Base-by-base conservation (phyloP, 2,888 invertebrate species). In the Leptopilina syphax region DNA sequence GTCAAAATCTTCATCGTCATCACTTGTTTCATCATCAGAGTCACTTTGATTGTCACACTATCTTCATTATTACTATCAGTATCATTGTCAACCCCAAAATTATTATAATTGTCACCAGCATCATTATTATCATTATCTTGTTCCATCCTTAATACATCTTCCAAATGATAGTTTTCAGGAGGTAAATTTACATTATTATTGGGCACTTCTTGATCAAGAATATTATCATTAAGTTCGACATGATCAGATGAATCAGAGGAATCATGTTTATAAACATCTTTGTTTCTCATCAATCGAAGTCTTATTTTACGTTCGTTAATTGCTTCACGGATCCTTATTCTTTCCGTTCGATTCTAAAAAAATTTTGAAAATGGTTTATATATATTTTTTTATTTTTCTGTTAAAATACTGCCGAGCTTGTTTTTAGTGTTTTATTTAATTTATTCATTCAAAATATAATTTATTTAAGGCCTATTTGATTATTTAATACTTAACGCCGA, bases 241-340 rank as follows among this genome's bases (percentile, higher is more conserved):
- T 60, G n/a, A 60, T 60, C n/a, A 60, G n/a, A 60, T 60, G 60
- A 60, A 60, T 60, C 60, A n/a, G 60, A 60, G 6, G 60, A 60
- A n/a, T 60, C 60, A 60, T 13, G 18, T 60, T 60, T 18, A n/a
- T 60, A 6, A 60, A 60, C 50, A 50, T 50, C 7, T 18, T 60
- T n/a, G 12, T 57, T 12, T n/a, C 57, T 57, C 57, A 57, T 57
- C 1, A 60, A 60, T 60, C 60, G 60, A 60, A 60, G 60, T 60
- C 60, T 60, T 60, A 60, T n/a, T 60, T n/a, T 60, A 1, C 60
- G n/a, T 7, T 60, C 60, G 6, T 18, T 13, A 60, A 60, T 60
- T 18, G 60, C 60, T 7, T 60, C 60, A 60, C 60, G 60, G 6
- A 13, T 60, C 18, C 60, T 60, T 13, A 60, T 60, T 60, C n/a